Evolutionary conservation across 2,113 vertebrate species (phyloP).

Genomic region (Hiodon alosoides): DNA sequence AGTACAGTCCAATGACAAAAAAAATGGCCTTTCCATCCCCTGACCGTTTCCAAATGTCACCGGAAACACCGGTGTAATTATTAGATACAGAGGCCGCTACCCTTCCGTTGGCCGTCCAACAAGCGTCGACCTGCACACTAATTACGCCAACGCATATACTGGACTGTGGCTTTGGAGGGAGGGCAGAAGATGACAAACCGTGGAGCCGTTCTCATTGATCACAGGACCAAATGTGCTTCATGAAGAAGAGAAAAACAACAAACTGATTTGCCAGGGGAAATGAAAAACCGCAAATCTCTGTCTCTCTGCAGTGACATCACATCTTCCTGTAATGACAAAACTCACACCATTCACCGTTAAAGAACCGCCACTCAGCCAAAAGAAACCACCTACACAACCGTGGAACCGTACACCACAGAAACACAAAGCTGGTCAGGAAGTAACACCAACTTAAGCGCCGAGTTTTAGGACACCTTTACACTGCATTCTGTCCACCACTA

Average conservation of each 20-base stretch:
- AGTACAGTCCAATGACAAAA: neutral
- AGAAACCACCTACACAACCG: no score
- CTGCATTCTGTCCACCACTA: no score
- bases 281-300: neutral
- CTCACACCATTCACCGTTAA: no score
- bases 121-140: slow-evolving; percentile 1
- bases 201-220: neutral
- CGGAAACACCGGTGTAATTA: slow-evolving; percentile 4
- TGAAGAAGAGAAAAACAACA: no score
- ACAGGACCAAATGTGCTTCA: no score
- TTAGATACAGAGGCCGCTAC: slow-evolving; percentile 5
- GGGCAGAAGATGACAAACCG: neutral
- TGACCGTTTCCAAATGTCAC: slow-evolving; percentile 16
- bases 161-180: neutral
- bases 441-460: no score
- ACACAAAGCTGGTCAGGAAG: no score
- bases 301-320: neutral
- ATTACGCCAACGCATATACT: neutral
- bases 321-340: neutral
- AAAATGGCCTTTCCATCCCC: neutral
- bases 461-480: no score
- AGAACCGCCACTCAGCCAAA: no score
- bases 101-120: slow-evolving; percentile 1
- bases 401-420: no score
- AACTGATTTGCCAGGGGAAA: neutral